phyloP scores from a whole-genome alignment of 2,888 invertebrate species.

The Cantharis nigra region DNA sequence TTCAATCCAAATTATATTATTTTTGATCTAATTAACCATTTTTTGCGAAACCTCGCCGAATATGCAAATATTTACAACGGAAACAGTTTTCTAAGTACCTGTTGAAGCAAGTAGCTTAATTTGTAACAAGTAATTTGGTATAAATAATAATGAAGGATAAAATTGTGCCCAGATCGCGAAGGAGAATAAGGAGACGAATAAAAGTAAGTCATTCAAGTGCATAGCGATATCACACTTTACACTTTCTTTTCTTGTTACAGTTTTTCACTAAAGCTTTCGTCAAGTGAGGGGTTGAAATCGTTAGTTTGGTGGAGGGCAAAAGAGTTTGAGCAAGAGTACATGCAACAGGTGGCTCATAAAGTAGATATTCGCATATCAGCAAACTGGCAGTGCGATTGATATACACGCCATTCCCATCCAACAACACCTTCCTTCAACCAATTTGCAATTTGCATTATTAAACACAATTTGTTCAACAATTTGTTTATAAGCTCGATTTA shows the following conservation, averaged over 20 bases:
- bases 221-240: conserved; percentile 34
- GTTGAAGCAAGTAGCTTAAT: background rate
- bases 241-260: conserved; percentile 38
- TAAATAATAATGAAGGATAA: background rate
- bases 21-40: background rate
- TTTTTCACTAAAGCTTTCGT: conserved; percentile 40
- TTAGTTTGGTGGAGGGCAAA: conserved; percentile 41
- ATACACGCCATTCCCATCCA: conserved; percentile 41
- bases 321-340: conserved; percentile 37
- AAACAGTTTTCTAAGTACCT: background rate
- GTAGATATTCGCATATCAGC: conserved; percentile 60
- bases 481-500: background rate
- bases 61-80: background rate
- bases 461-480: background rate
- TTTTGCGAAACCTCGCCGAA: background rate
- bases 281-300: conserved; percentile 44
- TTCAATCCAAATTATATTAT: background rate
- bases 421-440: conserved; percentile 24
- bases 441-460: conserved; percentile 14
- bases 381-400: conserved; percentile 54
- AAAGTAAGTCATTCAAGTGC: conserved; percentile 17
- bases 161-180: background rate
- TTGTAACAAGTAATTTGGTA: background rate
- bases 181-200: conserved; percentile 2
- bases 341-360: conserved; percentile 60